Percentiles rank a stretch among this genome's conserved stretches.
phyloP scores from a whole-genome alignment of 1,140 invertebrate genomes.

The Sitobion miscanthi region DNA sequence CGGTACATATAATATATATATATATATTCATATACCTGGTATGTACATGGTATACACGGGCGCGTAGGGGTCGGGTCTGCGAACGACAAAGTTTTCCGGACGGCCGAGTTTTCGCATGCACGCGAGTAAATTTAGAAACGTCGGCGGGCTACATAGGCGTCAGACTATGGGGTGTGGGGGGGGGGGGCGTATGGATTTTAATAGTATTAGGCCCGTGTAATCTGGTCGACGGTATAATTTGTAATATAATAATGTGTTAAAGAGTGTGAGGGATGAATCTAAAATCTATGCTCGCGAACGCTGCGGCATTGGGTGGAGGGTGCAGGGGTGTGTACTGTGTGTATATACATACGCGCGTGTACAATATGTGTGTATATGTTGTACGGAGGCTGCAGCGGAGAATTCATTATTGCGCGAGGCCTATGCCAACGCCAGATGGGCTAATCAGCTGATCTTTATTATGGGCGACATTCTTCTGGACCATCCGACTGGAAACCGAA shows the following conservation, averaged over 20 bases:
- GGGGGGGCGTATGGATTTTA: conserved; percentile 44
- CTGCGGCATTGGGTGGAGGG: background rate
- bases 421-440: conserved; percentile 63
- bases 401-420: conserved; percentile 48
- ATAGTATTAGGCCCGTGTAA: conserved; percentile 40
- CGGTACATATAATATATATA: background rate
- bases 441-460: conserved; percentile 64
- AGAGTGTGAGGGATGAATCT: conserved; percentile 49
- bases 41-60: background rate
- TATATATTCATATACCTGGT: background rate
- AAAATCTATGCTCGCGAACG: conserved; percentile 4
- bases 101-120: conserved; percentile 35
- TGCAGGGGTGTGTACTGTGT: background rate
- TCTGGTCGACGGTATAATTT: conserved; percentile 50
- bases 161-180: background rate
- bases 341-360: background rate
- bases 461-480: conserved; percentile 65
- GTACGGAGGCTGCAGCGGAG: background rate
- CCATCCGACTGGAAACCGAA: conserved; percentile 65
- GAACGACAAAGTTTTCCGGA: conserved; percentile 45
- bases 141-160: background rate
- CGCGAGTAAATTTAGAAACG: conserved; percentile 58
- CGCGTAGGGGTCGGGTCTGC: background rate
- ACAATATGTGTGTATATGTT: background rate
- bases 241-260: conserved; percentile 41